Evolutionary conservation across 2,797 vertebrate species (phyloP).

Genomic region (Bradypodion ventrale): DNA sequence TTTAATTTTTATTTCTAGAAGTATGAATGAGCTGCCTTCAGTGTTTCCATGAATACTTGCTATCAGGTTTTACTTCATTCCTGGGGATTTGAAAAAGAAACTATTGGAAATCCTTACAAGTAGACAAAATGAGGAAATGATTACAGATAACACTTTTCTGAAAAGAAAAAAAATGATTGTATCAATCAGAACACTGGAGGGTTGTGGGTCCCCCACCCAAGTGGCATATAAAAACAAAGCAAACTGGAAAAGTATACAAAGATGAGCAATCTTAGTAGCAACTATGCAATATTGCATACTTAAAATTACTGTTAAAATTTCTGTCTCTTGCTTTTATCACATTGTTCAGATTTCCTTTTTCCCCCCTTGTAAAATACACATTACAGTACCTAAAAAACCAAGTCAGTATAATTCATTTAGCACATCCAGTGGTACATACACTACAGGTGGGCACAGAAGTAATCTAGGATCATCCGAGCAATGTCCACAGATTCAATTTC

Average conservation of each 20-base stretch:
- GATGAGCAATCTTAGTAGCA: not conserved
- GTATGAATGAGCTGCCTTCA: not conserved
- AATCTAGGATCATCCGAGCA: too few relatives aligned
- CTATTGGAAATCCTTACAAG: not conserved
- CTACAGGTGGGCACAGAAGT: too few relatives aligned
- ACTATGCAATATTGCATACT: not conserved
- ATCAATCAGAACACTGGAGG: not conserved
- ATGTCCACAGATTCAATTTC: too few relatives aligned
- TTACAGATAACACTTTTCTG: conserved; percentile 1
- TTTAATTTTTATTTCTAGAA: conserved; percentile 32
- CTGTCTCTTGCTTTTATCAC: not conserved
- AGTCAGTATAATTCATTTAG: not conserved
- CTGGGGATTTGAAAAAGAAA: not conserved
- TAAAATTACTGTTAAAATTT: not conserved
- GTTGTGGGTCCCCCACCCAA: not conserved
- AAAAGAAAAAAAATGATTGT: not conserved
- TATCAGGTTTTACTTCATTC: not conserved
- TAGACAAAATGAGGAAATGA: conserved; percentile 18
- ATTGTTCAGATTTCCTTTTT: too few relatives aligned
- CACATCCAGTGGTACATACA: too few relatives aligned
- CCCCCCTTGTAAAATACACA: not conserved
- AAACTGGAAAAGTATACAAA: not conserved
- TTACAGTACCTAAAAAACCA: too few relatives aligned
- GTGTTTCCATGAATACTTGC: not conserved
- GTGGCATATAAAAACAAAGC: not conserved